Base-by-base conservation (phyloP, 1,140 invertebrate species). In the Stegodyphus dumicola region DNA sequence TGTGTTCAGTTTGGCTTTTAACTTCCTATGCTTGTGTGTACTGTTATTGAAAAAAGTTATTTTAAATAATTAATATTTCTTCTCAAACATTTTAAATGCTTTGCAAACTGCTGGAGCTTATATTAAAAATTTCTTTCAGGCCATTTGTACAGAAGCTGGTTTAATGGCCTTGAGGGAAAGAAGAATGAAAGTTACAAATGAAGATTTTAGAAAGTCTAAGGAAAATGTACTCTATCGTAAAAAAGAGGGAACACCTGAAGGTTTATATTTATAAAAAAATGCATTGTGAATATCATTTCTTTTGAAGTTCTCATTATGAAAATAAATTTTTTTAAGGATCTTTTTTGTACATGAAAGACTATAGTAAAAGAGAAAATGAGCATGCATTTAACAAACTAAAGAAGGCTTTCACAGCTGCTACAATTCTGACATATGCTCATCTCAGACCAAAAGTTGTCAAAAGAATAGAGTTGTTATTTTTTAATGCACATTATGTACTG, bases 111-210 rank as follows among this genome's bases (percentile, higher is more conserved):
- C 33, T 33, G 33, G 33, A 33, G 56, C 56, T 60, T 10, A 10
- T 10, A 10, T 10, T 60, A 60, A 10, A 60, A 10, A 10, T 60
- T 2, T 33, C 91, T 89, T 91, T 6, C 89, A 97, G 95, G 98
- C 99, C n/a, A 99, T 99, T 90, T 99, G 99, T 91, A 99, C 99
- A 9, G 99, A 99, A 92, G 98, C 98, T 83, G 99, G 99, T 87
- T 91, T 99, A 17, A 96, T 99, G 95, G 99, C 99, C 48, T 91
- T 99, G 52, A 92, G 99, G 88, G 99, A 99, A 91, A 93, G 99
- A 79, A 94, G 98, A 88, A 99, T 99, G 98, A 99, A 99, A 92
- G 99, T 99, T 13, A 99, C 97, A 52, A 99, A 98, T 92, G 98
- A 99, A 91, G 98, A 99, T 91, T 99, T 99, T 90, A 96, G 96